Base-by-base conservation (phyloP, 2,888 invertebrate species). In the Macrosiphum euphorbiae region DNA sequence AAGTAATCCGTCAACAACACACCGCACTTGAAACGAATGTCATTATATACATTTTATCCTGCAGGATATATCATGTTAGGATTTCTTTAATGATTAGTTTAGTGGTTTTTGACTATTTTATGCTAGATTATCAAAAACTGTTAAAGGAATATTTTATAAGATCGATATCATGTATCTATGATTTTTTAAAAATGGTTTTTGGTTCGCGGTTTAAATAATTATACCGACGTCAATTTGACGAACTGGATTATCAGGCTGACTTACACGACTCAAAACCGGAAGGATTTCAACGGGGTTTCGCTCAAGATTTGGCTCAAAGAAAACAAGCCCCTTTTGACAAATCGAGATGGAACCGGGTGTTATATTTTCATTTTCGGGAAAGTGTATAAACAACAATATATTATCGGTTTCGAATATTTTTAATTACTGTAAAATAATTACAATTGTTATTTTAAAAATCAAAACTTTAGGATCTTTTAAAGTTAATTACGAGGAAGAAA, bases 401-500 rank as follows among this genome's bases (percentile, higher is more conserved):
- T 7, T 50, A n/a, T 44, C 13, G 11, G 3, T 86, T 35, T 20
- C 35, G 24, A 78, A 35, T 44, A 47, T 47, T 78, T 78, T 35
- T 20, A 78, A 13, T 47, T 13, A 3, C 3, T 47, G 13, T 47
- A 86, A 47, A 47, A 28, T 28, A 4, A 47, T 47, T 13, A 86
- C 16, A 28, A 26, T 1, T 5, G 28, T 85, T 26, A 5, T 86
- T 7, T 26, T 7, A 44, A 86, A 47, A 47, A 16, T 3, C 5
- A 50, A 50, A 13, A 16, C 0, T 44, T 41, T 94, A 95, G 95
- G 97, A 87, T 97, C 96, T 95, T 98, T 97, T 95, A 96, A 97
- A 93, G 97, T 98, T 4, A 97, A 97, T 95, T 98, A 98, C 95
- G 97, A 98, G 95, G 95, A 95, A 26, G 95, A 95, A 5, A 98